A percentile compares a stretch with the other conserved stretches of the same genome.
Evolutionary conservation across 2,888 invertebrate genomes (phyloP).

Genomic region (Drosophila prolongata): DNA sequence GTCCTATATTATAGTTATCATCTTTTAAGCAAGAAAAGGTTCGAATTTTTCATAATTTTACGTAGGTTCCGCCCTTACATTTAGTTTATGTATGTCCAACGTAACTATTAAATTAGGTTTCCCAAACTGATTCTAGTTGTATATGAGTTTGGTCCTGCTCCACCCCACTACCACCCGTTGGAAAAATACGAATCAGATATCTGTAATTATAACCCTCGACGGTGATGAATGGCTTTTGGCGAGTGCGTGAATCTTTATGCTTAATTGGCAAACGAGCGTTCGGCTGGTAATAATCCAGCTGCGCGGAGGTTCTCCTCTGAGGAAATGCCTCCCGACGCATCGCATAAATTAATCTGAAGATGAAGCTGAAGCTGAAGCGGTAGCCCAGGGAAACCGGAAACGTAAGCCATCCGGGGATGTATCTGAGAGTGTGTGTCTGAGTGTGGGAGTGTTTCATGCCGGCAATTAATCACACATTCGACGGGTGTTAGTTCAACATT

Average conservation of each 20-base stretch:
- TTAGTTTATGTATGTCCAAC: too few species aligned
- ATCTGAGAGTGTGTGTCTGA: slow-evolving; percentile 13
- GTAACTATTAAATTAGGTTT: too few species aligned
- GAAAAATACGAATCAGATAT: slow-evolving; percentile 3
- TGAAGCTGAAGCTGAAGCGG: neutral
- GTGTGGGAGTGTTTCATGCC: slow-evolving; percentile 43
- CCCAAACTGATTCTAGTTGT: neutral
- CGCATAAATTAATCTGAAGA: slow-evolving; percentile 28
- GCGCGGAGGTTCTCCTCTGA: slow-evolving; percentile 13
- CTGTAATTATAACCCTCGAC: slow-evolving; percentile 6
- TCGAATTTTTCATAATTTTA: too few species aligned
- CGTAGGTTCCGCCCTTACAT: too few species aligned
- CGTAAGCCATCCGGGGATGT: slow-evolving; percentile 1
- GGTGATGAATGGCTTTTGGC: slow-evolving; percentile 36
- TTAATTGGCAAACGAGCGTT: slow-evolving; percentile 22
- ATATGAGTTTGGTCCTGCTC: neutral
- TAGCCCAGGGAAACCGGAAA: slow-evolving; percentile 20
- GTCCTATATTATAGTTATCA: too few species aligned
- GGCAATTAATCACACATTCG: slow-evolving; percentile 45
- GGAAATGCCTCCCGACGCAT: slow-evolving; percentile 20
- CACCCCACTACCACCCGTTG: neutral
- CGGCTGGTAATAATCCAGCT: slow-evolving; percentile 20
- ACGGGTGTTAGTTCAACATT: slow-evolving; percentile 44
- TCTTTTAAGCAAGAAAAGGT: too few species aligned
- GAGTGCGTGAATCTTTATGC: slow-evolving; percentile 29